Evolutionary conservation across 2,113 vertebrate genomes (phyloP), one percentile per base, ranked within the genome.

Genomic region (Mirza zaza): DNA sequence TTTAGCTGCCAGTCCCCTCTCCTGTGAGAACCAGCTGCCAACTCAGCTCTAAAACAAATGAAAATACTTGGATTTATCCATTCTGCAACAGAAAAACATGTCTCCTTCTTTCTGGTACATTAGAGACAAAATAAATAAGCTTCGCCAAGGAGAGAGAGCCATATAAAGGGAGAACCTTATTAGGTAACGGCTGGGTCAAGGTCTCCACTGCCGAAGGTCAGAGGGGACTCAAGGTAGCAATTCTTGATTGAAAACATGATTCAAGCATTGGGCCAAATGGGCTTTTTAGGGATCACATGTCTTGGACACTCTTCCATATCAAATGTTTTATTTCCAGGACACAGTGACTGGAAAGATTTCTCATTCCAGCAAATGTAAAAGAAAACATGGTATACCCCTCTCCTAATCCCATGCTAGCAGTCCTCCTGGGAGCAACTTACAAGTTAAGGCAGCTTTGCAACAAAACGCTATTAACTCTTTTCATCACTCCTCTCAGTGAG

Each of bases 271-370:
- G 87, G 52, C 36, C 36, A 45, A 68, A 42, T 75, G 63, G 92
- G 5, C 73, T 82, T 96, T 76, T 87, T 77, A 96, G 90, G 93
- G 90, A 89, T 94, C 97, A 91, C 4, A 59, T 91, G 70, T 2
- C 2, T 97, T 97, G 76, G 90, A 97, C 84, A 95, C 95, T 71
- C 83, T 97, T 96, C 95, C 95, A 85, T 79, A 96, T 97, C 91
- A 96, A 93, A 87, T 57, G 81, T 87, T 89, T 55, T 92, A 88
- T 97, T 96, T 97, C 96, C 55, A 97, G 97, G 96, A 98, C 97
- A 93, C 84, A 94, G 95, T 36, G 36, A 97, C 85, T 50, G 48
- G 97, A 97, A 98, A 98, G 50, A 45, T 1, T 75, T 98, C 36
- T 96, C 73, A 90, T 97, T 83, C 86, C 94, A 97, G 95, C 81